Base-by-base conservation (phyloP, 2,113 vertebrate genomes). In the Progne subis region DNA sequence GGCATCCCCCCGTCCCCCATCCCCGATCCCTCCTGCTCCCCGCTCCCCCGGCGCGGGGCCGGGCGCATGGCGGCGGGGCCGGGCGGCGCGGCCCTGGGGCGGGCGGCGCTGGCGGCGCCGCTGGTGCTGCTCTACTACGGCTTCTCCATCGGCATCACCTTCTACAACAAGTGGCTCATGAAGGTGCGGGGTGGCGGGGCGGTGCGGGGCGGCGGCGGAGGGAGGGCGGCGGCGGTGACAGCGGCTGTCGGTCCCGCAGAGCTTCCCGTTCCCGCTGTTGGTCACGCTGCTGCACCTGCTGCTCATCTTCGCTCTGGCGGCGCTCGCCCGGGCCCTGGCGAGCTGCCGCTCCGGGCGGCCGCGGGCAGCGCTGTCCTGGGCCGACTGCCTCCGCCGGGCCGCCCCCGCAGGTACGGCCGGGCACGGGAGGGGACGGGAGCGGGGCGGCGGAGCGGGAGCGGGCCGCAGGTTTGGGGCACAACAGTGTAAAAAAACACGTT, bases 121-220 rank as follows among this genome's bases (percentile, higher is more conserved):
- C 68, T 53, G 68, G 68, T 70, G 68, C 49, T 53, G 68, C 68
- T 70, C 37, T 41, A 71, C 68, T 53, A 71, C 69, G 37, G 69
- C 92, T 99, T 99, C 98, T 99, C 99, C 56, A 99, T 99, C 21
- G 99, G 99, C 75, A 99, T 99, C 98, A 99, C 99, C 47, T 99
- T 99, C 98, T 99, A 99, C 96, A 99, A 99, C 97, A 99, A 99
- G 95, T 99, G 99, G 99, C 98, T 99, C 20, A 98, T 99, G 83
- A 98, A 98, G 98, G 99, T 99, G 95, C 17, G 20, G 20, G 72
- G 84, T 44, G 41, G 13, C 34, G 79, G 80, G 80, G 67, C 56
- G 68, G 81, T 46, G 31, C 11, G n/a, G 31, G 19, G 91, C 12
- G 16, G 80, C n/a, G 25, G 12, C 26, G 32, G 81, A 20, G 50